Evolutionary conservation across 2,888 invertebrate species (phyloP).

Genomic region (Xestia rhomboidea): DNA sequence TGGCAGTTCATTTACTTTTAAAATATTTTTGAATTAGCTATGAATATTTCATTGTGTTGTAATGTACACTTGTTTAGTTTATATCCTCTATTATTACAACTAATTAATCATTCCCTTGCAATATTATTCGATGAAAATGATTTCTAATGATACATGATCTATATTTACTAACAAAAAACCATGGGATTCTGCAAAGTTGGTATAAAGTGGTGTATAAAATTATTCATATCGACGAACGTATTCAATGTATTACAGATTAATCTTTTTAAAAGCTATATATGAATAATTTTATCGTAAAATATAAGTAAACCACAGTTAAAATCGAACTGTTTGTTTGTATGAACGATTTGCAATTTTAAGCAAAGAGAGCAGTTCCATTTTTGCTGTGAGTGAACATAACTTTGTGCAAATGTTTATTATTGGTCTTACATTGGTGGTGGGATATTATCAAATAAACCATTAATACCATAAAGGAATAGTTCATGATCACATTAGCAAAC

Average conservation of each 20-base stretch:
- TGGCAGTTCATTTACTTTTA: slow-evolving; percentile 61
- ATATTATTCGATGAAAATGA: slow-evolving; percentile 48
- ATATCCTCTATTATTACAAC: slow-evolving; percentile 70
- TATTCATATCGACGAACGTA: slow-evolving; percentile 65
- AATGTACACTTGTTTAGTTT: slow-evolving; percentile 40
- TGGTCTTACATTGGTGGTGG: slow-evolving; percentile 78
- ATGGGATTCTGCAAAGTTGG: slow-evolving; percentile 70
- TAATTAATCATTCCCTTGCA: slow-evolving; percentile 35
- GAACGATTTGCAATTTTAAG: slow-evolving; percentile 6
- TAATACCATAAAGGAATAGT: slow-evolving; percentile 70
- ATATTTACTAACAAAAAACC: slow-evolving; percentile 67
- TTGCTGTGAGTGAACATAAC: slow-evolving; percentile 56
- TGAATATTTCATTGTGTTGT: slow-evolving; percentile 47
- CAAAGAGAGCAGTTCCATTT: slow-evolving; percentile 55
- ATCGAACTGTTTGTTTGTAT: slow-evolving; percentile 46
- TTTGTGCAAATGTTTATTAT: slow-evolving; percentile 63
- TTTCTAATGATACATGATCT: slow-evolving; percentile 62
- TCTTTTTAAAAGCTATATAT: slow-evolving; percentile 40
- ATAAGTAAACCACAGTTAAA: slow-evolving; percentile 39
- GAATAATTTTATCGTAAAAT: slow-evolving; percentile 61
- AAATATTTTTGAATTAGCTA: slow-evolving; percentile 57
- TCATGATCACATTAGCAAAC: slow-evolving; percentile 70
- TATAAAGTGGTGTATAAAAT: slow-evolving; percentile 68
- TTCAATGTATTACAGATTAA: neutral
- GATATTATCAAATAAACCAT: slow-evolving; percentile 67